Evolutionary conservation across 2,888 invertebrate genomes (phyloP).

Genomic region (Chymomyza caudatula): DNA sequence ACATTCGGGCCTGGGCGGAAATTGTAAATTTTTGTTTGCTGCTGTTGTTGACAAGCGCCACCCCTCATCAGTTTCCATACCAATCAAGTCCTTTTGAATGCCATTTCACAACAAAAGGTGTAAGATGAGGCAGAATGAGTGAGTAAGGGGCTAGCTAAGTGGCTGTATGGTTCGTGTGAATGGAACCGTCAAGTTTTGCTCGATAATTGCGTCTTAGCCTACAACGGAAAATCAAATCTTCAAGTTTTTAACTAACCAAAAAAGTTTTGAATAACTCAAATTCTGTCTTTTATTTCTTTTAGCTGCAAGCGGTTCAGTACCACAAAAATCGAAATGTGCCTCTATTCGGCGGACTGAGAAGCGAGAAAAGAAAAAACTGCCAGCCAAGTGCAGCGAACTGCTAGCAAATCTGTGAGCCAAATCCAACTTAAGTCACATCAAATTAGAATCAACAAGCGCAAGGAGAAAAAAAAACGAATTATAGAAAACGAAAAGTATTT

Average conservation of each 20-base stretch:
- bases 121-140: neutral
- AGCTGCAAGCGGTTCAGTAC: conserved; percentile 34
- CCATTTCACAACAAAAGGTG: neutral
- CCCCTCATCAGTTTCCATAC: neutral
- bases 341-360: conserved; percentile 22
- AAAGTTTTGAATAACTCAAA: conserved; percentile 54
- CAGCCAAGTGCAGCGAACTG: conserved; percentile 7
- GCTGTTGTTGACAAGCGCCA: neutral
- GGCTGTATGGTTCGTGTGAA: neutral
- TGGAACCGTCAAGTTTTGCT: conserved; percentile 18
- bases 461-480: neutral
- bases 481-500: neutral
- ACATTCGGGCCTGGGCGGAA: conserved; percentile 40
- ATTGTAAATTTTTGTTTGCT: conserved; percentile 60
- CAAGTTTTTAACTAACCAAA: conserved; percentile 63
- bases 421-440: conserved; percentile 73
- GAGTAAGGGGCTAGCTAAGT: neutral
- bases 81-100: neutral
- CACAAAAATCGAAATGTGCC: conserved; percentile 51
- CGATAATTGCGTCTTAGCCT: conserved; percentile 63
- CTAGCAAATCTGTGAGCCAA: conserved; percentile 61
- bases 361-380: conserved; percentile 32
- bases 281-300: conserved; percentile 15
- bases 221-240: conserved; percentile 21
- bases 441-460: conserved; percentile 69